Base-by-base conservation (phyloP, 1,140 invertebrate genomes). In the Phocides pigmalion region DNA sequence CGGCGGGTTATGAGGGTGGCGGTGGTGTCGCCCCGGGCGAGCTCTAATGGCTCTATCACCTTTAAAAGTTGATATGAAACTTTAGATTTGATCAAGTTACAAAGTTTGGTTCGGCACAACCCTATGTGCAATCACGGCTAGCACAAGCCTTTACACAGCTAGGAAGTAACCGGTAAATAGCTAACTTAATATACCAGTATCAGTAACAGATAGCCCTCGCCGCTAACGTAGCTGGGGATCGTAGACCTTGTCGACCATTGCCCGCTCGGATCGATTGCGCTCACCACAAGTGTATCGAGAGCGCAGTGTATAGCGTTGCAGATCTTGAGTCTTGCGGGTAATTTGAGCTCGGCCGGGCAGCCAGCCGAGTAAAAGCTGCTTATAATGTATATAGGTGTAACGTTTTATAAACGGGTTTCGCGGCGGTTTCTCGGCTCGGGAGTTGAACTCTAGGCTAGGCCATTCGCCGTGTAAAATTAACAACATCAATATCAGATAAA, bases 131-230 rank as follows among this genome's bases (percentile, higher is more conserved):
- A 54, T 54, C 51, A 41, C 20, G 47, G 28, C 51, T 54, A 35
- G 17, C 42, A 54, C 35, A 19, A 54, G 51, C 37, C 17, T 51
- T 17, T 41, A 15, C 17, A n/a, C n/a, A 6, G 51, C 19, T 35
- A 54, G 51, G 51, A 54, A 54, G 35, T 54, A 39, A 54, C 35
- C 51, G 51, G 51, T 54, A 54, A 54, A 39, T 54, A 20, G 51
- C 51, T 54, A 39, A 41, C 17, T 41, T 41, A 54, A 41, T 54
- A 54, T 4, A 16, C 47, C 25, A 50, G 47, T 28, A 50, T 39
- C 35, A 54, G 51, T 42, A 42, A 42, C 22, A 17, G 53, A 16
- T 35, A 51, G 47, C 22, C 22, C 22, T 25, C 16, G 3, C 5
- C 35, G n/a, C 14, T 35, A 11, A 20, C 51, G 51, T 54, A 54